Conservation (phyloP, 2,113 vertebrate genomes). For the Colinus virginianus region DNA sequence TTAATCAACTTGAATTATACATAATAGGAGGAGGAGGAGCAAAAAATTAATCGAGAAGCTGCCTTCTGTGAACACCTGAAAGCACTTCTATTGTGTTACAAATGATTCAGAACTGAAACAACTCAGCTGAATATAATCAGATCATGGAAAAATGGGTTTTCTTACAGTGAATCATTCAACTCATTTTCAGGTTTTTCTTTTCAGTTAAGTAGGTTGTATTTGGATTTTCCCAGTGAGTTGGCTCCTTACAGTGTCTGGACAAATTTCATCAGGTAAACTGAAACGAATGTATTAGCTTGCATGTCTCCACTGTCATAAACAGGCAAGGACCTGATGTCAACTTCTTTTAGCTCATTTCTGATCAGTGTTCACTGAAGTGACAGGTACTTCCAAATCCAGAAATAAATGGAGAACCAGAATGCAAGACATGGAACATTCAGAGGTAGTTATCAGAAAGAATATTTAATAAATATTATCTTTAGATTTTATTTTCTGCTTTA, state of each 20-base stretch:
- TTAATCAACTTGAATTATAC: background rate
- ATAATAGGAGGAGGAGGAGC: background rate
- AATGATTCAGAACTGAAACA: background rate
- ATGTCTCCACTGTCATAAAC: conserved; percentile 18
- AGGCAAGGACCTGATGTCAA: conserved; percentile 12
- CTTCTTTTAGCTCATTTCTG: background rate
- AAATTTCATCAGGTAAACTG: background rate
- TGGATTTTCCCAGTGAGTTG: background rate
- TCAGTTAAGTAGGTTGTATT: background rate
- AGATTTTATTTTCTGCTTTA: background rate
- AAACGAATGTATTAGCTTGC: background rate
- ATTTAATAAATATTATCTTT: background rate
- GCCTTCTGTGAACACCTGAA: background rate
- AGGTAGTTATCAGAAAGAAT: background rate
- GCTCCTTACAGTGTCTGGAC: background rate
- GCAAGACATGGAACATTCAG: background rate
- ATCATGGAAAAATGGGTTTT: background rate
- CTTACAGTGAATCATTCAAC: background rate
- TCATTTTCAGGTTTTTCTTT: background rate
- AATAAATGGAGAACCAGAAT: conserved; percentile 3
- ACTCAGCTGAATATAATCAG: background rate
- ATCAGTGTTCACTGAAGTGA: background rate
- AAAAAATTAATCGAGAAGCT: background rate
- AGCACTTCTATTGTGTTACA: background rate
- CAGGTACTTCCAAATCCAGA: background rate